Evolutionary conservation across 2,797 vertebrate genomes (phyloP).

Genomic region (Eulemur coronatus): DNA sequence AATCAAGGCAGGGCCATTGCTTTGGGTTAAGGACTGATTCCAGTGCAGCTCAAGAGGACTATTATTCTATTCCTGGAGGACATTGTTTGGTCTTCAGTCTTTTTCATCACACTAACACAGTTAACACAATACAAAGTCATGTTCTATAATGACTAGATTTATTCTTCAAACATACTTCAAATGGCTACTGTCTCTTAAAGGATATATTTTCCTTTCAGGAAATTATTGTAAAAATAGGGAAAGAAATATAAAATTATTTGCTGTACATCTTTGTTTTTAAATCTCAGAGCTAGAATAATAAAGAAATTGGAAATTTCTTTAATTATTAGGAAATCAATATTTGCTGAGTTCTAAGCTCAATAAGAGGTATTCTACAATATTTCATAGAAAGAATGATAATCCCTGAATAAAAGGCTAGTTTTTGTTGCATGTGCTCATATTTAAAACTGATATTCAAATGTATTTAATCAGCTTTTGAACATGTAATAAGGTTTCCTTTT

Average conservation of each 20-base stretch:
- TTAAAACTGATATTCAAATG: constrained; percentile 4
- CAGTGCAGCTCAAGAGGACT: background rate
- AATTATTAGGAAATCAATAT: constrained; percentile 26
- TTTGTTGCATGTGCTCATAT: background rate
- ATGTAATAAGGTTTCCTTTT: background rate
- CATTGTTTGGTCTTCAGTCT: background rate
- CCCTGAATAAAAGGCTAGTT: background rate
- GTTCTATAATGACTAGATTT: background rate
- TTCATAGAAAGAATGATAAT: background rate
- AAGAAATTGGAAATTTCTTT: background rate
- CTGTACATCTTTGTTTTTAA: background rate
- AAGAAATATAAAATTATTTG: background rate
- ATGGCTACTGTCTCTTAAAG: background rate
- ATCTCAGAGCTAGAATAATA: background rate
- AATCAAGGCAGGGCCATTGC: background rate
- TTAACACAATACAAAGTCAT: background rate
- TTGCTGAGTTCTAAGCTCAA: background rate
- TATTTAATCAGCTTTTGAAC: background rate
- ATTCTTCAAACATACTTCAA: background rate
- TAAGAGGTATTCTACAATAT: background rate
- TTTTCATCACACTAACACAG: background rate
- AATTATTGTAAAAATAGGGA: background rate
- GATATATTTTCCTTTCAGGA: background rate
- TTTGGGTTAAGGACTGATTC: background rate
- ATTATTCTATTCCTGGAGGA: background rate